Evolutionary conservation across 2,797 vertebrate species (phyloP).

Genomic region (Cynodonichthys magdalenae): DNA sequence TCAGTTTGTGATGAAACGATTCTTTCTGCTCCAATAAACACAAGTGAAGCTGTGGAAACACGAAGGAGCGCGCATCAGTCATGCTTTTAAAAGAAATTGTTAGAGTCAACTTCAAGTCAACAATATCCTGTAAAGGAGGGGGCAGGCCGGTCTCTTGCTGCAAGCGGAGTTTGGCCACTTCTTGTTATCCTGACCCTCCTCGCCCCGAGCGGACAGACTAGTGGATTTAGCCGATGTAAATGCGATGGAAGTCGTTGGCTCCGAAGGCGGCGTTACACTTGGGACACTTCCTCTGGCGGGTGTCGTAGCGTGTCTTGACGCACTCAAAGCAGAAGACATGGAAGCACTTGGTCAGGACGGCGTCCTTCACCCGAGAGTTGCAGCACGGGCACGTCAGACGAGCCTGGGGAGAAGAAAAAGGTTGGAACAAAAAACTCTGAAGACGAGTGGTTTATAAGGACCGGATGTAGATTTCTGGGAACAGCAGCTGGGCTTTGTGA

Average conservation of each 20-base stretch:
- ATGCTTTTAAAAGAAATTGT: conserved; percentile 14
- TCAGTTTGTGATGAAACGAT: conserved; percentile 15
- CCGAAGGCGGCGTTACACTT: conserved; percentile 98
- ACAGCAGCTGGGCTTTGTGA: conserved; percentile 16
- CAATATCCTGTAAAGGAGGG: conserved; percentile 18
- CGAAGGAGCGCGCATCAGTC: conserved; percentile 35
- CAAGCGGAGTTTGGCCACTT: conserved; percentile 27
- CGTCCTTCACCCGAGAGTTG: conserved; percentile 96
- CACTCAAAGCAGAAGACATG: conserved; percentile 99
- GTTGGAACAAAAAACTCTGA: conserved; percentile 22
- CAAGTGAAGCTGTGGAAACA: conserved; percentile 26
- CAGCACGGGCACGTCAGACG: conserved; percentile 96
- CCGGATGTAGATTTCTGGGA: conserved; percentile 33
- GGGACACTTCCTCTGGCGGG: conserved; percentile 96
- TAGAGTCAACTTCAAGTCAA: conserved; percentile 27
- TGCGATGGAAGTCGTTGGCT: conserved; percentile 97
- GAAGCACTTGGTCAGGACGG: conserved; percentile 97
- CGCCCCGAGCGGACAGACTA: background rate
- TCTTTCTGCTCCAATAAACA: conserved; percentile 30
- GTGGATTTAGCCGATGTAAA: conserved; percentile 89
- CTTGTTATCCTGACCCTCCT: conserved; percentile 1
- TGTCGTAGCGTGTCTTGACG: conserved; percentile 96
- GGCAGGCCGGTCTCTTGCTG: conserved; percentile 20
- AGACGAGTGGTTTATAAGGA: conserved; percentile 3
- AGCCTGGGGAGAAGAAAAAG: conserved; percentile 76